Percentiles rank a stretch among this genome's conserved stretches.
Evolutionary conservation across 2,888 invertebrate genomes (phyloP).

Genomic region (Trilocha varians): DNA sequence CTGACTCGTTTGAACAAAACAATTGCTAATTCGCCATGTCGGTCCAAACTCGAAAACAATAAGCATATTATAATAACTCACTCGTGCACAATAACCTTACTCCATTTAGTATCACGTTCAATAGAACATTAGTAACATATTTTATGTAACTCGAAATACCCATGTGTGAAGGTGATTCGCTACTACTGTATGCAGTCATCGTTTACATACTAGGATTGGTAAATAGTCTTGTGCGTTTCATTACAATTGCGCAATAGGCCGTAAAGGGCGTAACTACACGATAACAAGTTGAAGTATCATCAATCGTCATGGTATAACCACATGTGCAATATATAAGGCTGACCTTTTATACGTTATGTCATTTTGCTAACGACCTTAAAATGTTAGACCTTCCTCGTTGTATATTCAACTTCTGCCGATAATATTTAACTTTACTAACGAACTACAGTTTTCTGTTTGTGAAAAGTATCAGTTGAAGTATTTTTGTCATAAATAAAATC

Average conservation of each 20-base stretch:
- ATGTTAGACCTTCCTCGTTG: background rate
- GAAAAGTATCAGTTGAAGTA: too few relatives aligned
- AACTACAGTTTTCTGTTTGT: too few relatives aligned
- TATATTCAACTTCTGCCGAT: too few relatives aligned
- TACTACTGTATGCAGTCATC: slow-evolving; percentile 51
- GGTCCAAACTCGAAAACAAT: slow-evolving; percentile 23
- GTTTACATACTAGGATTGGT: slow-evolving; percentile 41
- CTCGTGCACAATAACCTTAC: slow-evolving; percentile 22
- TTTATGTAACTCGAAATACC: slow-evolving; percentile 19
- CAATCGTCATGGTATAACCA: slow-evolving; percentile 1
- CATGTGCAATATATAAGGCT: background rate
- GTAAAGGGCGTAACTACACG: slow-evolving; percentile 1
- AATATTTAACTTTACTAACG: too few relatives aligned
- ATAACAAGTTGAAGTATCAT: slow-evolving; percentile 5
- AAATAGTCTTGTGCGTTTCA: slow-evolving; percentile 13
- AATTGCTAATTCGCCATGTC: slow-evolving; percentile 1
- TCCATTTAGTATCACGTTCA: slow-evolving; percentile 15
- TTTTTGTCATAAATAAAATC: too few relatives aligned
- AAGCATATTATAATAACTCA: slow-evolving; percentile 16
- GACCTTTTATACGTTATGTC: background rate
- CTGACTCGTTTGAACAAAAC: background rate
- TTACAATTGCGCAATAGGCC: slow-evolving; percentile 18
- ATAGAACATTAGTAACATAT: slow-evolving; percentile 22
- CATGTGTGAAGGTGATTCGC: slow-evolving; percentile 46
- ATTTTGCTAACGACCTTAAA: background rate